These are phyloP conservation scores for Tenthredo distinguenda DNA, from an alignment of 2,888 invertebrate genomes.

Conservation along the genomic window DNA sequence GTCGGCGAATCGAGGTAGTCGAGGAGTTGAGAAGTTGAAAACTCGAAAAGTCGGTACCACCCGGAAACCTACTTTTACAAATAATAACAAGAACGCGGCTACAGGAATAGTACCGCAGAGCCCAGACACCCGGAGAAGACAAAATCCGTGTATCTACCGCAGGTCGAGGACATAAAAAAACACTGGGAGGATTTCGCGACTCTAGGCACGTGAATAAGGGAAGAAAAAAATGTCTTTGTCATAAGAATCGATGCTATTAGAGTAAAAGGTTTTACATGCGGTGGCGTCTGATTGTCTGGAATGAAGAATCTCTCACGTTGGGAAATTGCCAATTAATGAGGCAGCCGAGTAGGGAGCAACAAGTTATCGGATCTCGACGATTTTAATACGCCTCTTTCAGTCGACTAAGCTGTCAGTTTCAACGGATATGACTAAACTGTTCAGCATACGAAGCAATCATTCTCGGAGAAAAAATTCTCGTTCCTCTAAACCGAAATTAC, in stretches of 20 bases:
- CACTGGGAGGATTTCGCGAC: background rate
- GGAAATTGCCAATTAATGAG: constrained; percentile 31
- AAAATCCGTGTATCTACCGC: background rate
- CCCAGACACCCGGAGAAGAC: background rate
- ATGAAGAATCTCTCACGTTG: background rate
- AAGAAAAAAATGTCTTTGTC: background rate
- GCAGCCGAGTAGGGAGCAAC: background rate
- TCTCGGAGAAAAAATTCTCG: background rate
- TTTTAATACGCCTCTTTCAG: background rate
- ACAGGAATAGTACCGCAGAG: background rate
- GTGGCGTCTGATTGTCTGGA: constrained; percentile 16
- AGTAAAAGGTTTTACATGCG: background rate
- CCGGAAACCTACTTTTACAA: background rate
- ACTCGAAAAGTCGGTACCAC: background rate
- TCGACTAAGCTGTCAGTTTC: background rate
- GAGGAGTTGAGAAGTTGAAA: background rate
- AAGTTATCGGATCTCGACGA: constrained; percentile 18
- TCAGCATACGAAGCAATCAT: background rate
- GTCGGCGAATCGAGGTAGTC: background rate
- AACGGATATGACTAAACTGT: background rate
- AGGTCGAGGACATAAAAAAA: background rate
- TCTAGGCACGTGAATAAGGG: background rate
- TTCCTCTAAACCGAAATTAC: background rate
- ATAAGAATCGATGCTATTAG: background rate
- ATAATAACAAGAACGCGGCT: background rate